Evolutionary conservation across 1,140 invertebrate species (phyloP), one percentile per base, ranked within the genome.

Genomic region (Meteorus sp.): DNA sequence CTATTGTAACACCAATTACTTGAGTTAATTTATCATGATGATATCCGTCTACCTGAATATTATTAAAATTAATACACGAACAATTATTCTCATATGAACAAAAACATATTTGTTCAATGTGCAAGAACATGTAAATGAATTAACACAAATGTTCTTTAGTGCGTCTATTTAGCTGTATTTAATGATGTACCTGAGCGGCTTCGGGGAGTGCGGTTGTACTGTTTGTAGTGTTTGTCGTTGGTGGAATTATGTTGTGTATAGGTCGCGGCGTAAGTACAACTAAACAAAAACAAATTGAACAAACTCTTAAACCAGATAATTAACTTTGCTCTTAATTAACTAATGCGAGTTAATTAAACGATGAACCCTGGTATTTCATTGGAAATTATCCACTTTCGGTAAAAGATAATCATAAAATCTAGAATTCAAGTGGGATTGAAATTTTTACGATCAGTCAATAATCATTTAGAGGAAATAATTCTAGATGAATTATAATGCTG

Each of bases 181-280:
- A 13, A 45, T 20, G 13, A 27, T 23, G 56, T 69, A 79, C 78
- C 72, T 80, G 75, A 29, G 73, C 69, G 11, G 70, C 65, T 62
- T 76, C 74, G 6, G 77, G 71, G 54, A 73, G 61, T 11, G 61
- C 56, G 11, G 66, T 74, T 37, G 78, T 77, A 37, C 62, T 72
- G 50, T 73, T 77, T 1, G 74, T 80, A 2, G 59, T 50, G 53
- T 81, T 82, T 35, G 75, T 72, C 53, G 61, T 78, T n/a, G 82
- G 83, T 43, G 81, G 84, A 69, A 85, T 84, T 60, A 87, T 83
- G 62, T 85, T 85, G 67, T 82, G 81, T 57, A 86, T 85, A 3
- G 84, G 82, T 55, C 80, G 76, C 19, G 83, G 80, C 11, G 78
- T 82, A 51, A 82, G 61, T 27, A 84, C 81, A 61, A 86, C 84